phyloP scores from a whole-genome alignment of 2,797 vertebrate species.

The Pseudochirops corinnae region DNA sequence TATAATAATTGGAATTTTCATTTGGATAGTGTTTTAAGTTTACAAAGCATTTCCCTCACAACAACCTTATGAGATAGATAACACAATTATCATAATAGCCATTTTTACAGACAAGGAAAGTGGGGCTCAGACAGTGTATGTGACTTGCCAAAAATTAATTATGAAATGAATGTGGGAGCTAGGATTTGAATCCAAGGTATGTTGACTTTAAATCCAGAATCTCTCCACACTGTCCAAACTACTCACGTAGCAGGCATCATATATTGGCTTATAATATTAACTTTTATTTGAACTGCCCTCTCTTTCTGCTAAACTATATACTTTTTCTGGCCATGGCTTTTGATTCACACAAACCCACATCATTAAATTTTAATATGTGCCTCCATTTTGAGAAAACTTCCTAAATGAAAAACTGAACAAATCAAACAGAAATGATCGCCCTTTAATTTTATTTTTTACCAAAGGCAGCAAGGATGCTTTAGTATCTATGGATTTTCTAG shows the following conservation, averaged over 20 bases:
- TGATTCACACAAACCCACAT: neutral
- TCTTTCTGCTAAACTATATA: too few species aligned
- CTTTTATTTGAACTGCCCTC: neutral
- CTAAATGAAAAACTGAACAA: neutral
- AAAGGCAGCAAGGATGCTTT: neutral
- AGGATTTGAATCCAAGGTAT: neutral
- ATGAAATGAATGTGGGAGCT: neutral
- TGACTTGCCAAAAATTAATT: neutral
- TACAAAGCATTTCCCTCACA: neutral
- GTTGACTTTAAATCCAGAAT: neutral
- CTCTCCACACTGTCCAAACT: neutral
- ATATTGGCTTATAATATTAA: neutral
- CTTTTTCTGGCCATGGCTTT: neutral
- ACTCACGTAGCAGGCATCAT: neutral
- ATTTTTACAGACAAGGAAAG: neutral
- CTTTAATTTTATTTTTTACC: neutral
- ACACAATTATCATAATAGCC: neutral
- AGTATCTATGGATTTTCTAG: neutral
- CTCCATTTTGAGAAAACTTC: neutral
- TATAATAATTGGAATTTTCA: neutral
- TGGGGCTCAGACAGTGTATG: neutral
- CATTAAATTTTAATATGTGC: neutral
- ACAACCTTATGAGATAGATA: neutral
- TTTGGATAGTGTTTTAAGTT: neutral
- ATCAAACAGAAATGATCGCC: neutral